phyloP scores from a whole-genome alignment of 53 echinoderm and acorn worm genomes.

The Mesocentrotus franciscanus region DNA sequence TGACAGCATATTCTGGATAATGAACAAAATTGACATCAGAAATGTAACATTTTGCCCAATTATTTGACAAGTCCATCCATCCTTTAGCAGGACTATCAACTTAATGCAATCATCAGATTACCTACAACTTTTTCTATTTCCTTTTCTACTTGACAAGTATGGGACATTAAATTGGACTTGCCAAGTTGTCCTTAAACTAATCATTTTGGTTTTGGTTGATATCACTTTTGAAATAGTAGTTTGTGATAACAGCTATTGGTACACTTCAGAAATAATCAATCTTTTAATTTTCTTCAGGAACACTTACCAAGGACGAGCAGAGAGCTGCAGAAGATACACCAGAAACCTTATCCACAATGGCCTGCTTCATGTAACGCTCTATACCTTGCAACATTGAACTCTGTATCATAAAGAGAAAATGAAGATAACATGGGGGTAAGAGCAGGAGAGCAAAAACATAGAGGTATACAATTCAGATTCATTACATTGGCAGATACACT shows the following conservation, averaged over 20 bases:
- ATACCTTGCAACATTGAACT: conserved; percentile 94
- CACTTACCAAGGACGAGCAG: conserved; percentile 90
- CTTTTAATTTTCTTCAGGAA: background rate
- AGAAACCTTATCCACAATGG: conserved; percentile 95
- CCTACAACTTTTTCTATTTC: background rate
- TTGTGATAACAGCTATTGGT: background rate
- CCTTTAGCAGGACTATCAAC: background rate
- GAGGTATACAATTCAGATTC: background rate
- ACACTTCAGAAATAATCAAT: background rate
- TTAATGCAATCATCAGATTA: background rate
- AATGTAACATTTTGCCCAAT: no score
- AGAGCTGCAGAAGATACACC: conserved; percentile 96
- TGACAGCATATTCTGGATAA: no score
- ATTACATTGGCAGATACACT: background rate
- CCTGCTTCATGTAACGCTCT: conserved; percentile 99
- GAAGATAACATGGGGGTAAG: background rate
- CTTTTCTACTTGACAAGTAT: background rate
- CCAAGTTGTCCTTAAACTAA: no score
- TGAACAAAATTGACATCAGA: no score
- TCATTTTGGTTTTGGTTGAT: background rate
- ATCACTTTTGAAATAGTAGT: background rate
- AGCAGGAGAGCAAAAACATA: background rate
- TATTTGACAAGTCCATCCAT: background rate
- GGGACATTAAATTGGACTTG: background rate
- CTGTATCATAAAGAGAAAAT: conserved; percentile 50